phyloP scores from a whole-genome alignment of 2,888 invertebrate species.

The Drosophila pegasa region DNA sequence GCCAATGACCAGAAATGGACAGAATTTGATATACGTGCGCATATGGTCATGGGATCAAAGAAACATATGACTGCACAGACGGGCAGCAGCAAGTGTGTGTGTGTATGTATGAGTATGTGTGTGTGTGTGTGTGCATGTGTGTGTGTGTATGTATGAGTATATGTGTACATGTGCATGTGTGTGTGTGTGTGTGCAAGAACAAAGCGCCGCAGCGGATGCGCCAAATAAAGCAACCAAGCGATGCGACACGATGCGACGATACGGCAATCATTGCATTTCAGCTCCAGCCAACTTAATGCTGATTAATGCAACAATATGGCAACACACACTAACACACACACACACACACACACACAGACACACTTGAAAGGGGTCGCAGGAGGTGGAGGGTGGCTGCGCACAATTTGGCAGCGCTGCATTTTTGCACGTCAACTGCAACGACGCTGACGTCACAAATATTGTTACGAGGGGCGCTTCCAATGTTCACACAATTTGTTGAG shows the following conservation, averaged over 20 bases:
- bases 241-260: constrained; percentile 44
- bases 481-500: background rate
- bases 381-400: constrained; percentile 16
- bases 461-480: constrained; percentile 26
- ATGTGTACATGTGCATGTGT: background rate
- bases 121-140: background rate
- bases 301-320: constrained; percentile 48
- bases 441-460: background rate
- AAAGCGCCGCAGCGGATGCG: constrained; percentile 70
- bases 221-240: constrained; percentile 63
- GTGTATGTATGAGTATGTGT: no score
- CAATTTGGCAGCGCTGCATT: constrained; percentile 69
- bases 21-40: constrained; percentile 65
- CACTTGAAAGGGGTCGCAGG: background rate
- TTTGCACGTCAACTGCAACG: constrained; percentile 58
- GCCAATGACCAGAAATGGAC: constrained; percentile 72
- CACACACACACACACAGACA: background rate
- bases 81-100: constrained; percentile 3
- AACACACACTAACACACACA: constrained; percentile 20
- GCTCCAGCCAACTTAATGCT: constrained; percentile 48
- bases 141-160: background rate
- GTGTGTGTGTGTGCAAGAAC: constrained; percentile 26
- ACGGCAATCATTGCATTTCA: constrained; percentile 39
- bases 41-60: constrained; percentile 50
- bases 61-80: constrained; percentile 31